These are phyloP conservation scores for Phrixothrix hirtus DNA, from an alignment of 2,888 invertebrate species.

Conservation along the genomic window DNA sequence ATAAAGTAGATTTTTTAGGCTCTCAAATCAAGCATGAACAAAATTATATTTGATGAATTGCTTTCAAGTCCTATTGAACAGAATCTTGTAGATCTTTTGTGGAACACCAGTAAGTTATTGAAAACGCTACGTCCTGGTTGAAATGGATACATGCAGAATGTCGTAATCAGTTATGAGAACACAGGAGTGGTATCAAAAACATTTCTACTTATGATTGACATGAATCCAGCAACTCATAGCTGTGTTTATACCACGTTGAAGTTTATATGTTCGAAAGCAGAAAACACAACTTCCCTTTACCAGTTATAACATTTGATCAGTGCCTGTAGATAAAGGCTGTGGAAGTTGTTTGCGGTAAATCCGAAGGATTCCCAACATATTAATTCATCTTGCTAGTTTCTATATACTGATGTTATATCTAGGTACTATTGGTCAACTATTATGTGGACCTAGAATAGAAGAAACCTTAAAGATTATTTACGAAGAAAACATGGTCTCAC, in stretches of 20 bases:
- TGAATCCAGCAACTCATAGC: constrained; percentile 5
- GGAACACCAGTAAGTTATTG: no score
- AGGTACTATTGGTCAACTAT: constrained; percentile 1
- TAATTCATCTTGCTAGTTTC: constrained; percentile 3
- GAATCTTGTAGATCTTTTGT: no score
- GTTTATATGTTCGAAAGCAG: constrained; percentile 5
- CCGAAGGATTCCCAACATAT: constrained; percentile 3
- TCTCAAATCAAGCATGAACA: no score
- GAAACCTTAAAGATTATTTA: constrained; percentile 5
- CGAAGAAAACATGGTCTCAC: background rate
- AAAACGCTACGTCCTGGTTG: constrained; percentile 2
- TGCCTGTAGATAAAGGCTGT: constrained; percentile 1
- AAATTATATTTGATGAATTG: background rate
- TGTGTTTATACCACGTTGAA: no score
- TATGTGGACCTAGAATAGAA: constrained; percentile 1
- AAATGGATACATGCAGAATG: constrained; percentile 1
- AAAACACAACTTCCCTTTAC: constrained; percentile 1
- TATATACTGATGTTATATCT: background rate
- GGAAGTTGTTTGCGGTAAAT: constrained; percentile 4
- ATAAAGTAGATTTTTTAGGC: constrained; percentile 1
- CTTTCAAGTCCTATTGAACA: constrained; percentile 2
- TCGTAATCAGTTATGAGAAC: background rate
- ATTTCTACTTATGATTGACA: constrained; percentile 5
- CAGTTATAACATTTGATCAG: constrained; percentile 2
- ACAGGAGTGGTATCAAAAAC: no score